Evolutionary conservation across 1,140 invertebrate species (phyloP), one percentile per base, ranked within the genome.

Genomic region (Caenorhabditis inopinata): DNA sequence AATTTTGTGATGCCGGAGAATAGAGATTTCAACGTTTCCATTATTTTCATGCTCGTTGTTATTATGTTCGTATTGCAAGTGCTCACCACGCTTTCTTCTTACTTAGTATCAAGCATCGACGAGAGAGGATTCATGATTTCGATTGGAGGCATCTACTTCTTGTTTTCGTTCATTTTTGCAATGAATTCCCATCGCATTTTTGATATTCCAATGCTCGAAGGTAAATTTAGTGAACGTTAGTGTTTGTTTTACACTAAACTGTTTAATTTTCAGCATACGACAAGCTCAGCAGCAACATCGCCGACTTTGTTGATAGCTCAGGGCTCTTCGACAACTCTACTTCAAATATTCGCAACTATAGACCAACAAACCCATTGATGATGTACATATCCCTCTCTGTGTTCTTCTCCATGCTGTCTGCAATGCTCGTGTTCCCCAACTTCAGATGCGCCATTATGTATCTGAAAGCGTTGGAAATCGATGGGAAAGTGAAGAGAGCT

Each of bases 391-490:
- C 62, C 9, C 58, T 79, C 12, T 79, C 78, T 1, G 45, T 74
- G 0, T 74, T 79, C 48, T 79, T 79, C 46, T 58, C 78, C 7
- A 68, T 79, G 51, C 78, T 79, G n/a, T 79, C 78, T 21, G 68
- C 78, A 14, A 74, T 74, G 62, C 80, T 77, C 1, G 42, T 81
- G 14, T 81, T 81, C 27, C 80, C 80, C 0, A 68, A 68, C 21
- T 81, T 81, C 42, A 74, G 80, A 21, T 81, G 32, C 32, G 80
- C 80, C 0, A 76, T 46, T 5, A 81, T 81, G 62, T 81, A 77
- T 35, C 21, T 53, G 18, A 58, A 58, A 18, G 35, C 73, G n/a
- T n/a, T 35, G 48, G 45, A 75, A 21, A 75, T 29, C 18, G 74
- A 47, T 35, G 74, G 74, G 27, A 21, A 16, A 25, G 21, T 75